These are phyloP conservation scores for Amblyraja radiata DNA, from an alignment of 2,797 vertebrate species.

Conservation along the genomic window DNA sequence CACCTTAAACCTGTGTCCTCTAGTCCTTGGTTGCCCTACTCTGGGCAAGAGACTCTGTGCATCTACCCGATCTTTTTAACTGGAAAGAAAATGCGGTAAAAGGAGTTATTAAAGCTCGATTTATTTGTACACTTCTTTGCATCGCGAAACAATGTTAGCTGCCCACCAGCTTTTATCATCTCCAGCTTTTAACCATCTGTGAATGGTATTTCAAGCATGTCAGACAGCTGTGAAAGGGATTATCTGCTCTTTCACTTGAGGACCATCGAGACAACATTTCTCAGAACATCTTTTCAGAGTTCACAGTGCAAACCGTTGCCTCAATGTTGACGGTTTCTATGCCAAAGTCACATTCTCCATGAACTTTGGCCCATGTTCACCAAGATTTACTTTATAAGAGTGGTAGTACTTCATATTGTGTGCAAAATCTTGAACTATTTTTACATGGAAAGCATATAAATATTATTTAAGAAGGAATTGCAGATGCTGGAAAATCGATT, in stretches of 20 bases:
- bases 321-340: slow-evolving; percentile 13
- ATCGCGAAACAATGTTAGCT: not conserved
- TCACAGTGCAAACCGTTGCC: not conserved
- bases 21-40: too few species aligned
- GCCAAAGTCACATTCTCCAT: slow-evolving; percentile 1
- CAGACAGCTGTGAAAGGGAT: not conserved
- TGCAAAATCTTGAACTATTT: not conserved
- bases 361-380: not conserved
- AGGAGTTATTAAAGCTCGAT: not conserved
- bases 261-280: not conserved
- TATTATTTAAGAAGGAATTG: not conserved
- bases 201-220: slow-evolving; percentile 21
- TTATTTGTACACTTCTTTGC: not conserved
- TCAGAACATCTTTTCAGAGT: not conserved
- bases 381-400: not conserved
- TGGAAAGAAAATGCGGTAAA: not conserved
- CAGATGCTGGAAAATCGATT: too few species aligned
- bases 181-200: slow-evolving; percentile 17
- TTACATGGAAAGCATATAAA: not conserved
- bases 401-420: too few species aligned
- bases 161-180: not conserved
- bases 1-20: too few species aligned
- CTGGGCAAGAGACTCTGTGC: too few species aligned
- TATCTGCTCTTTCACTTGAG: slow-evolving; percentile 20
- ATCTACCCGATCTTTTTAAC: too few species aligned